A percentile compares a stretch with the other conserved stretches of the same genome.
phyloP scores from a whole-genome alignment of 2,888 invertebrate genomes.

The Dynastes maya region DNA sequence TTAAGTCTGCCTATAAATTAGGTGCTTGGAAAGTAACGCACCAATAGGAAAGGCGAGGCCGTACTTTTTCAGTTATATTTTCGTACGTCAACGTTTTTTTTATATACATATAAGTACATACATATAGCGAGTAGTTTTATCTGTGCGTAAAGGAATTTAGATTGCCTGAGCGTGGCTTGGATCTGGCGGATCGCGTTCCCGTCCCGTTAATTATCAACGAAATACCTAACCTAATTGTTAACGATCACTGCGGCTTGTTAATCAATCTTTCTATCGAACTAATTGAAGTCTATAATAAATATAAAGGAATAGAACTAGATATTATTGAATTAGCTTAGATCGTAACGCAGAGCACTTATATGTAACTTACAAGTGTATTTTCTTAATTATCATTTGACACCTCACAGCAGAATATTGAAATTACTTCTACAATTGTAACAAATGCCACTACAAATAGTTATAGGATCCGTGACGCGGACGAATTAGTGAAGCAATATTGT shows the following conservation, averaged over 20 bases:
- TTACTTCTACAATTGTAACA: too few species aligned
- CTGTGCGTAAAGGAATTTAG: background rate
- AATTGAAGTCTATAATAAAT: background rate
- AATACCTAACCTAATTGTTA: background rate
- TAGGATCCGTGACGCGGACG: too few species aligned
- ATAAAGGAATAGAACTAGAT: too few species aligned
- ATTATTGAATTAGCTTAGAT: too few species aligned
- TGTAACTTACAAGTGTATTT: too few species aligned
- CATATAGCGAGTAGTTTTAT: background rate
- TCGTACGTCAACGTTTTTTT: background rate
- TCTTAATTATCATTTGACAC: too few species aligned
- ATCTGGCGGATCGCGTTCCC: background rate
- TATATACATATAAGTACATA: background rate
- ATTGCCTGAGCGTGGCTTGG: background rate
- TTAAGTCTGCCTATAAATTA: background rate
- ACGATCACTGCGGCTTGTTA: background rate
- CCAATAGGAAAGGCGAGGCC: background rate
- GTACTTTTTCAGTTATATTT: constrained; percentile 10
- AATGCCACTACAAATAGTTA: too few species aligned
- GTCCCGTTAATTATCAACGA: background rate
- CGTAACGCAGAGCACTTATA: too few species aligned
- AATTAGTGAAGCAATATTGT: too few species aligned
- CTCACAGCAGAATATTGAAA: too few species aligned
- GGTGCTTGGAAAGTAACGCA: background rate
- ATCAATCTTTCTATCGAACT: background rate